These are phyloP conservation scores for Parapsyche elsis DNA, from an alignment of 1,140 invertebrate genomes.

Conservation along the genomic window DNA sequence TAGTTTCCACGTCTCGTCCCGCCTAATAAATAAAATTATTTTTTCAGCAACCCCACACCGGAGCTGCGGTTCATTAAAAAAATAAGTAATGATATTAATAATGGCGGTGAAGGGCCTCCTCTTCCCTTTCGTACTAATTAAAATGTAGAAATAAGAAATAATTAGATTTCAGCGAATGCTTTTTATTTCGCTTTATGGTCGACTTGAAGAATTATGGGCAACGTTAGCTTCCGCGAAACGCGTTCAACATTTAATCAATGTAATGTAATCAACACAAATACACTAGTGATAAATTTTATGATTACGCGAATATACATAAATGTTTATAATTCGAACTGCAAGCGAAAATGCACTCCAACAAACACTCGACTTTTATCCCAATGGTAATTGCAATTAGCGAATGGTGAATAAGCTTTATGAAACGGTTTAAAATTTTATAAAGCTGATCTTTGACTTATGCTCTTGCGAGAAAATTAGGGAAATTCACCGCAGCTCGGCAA, in stretches of 20 bases:
- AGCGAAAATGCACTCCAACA: no score
- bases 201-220: not conserved
- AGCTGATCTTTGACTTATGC: no score
- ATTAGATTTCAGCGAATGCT: constrained; percentile 9
- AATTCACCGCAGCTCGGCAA: no score
- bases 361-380: no score
- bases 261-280: no score
- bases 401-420: no score
- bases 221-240: not conserved
- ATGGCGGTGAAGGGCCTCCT: not conserved
- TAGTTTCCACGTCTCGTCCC: not conserved
- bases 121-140: constrained; percentile 22
- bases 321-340: no score
- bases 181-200: not conserved
- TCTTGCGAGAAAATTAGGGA: no score
- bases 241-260: not conserved
- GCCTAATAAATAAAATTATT: constrained; percentile 34
- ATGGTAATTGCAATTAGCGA: no score
- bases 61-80: constrained; percentile 21
- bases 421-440: no score
- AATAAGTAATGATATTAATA: constrained; percentile 28
- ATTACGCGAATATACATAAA: no score
- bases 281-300: no score
- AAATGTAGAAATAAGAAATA: constrained; percentile 30
- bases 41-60: constrained; percentile 18